A percentile compares a stretch with the other conserved stretches of the same genome.
Conservation (phyloP, 2,888 invertebrate genomes). For the Drosophila setosimentum region DNA sequence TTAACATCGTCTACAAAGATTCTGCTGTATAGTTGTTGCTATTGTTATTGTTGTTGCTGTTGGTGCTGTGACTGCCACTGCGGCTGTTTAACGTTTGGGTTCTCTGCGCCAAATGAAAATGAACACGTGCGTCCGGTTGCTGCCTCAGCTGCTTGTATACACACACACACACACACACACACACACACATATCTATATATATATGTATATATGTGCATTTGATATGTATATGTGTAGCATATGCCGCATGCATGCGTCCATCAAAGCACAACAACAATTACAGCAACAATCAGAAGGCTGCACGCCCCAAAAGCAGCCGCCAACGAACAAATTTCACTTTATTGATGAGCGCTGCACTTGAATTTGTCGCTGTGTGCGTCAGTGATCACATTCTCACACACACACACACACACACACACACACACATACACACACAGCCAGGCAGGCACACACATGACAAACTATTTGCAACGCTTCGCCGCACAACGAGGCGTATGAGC, state of each 20-base stretch:
- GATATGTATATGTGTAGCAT: conserved; percentile 38
- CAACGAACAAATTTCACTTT: conserved; percentile 68
- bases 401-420: conserved; percentile 2
- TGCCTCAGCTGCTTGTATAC: conserved; percentile 56
- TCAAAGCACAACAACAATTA: conserved; percentile 49
- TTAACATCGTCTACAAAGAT: conserved; percentile 64
- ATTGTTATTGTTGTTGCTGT: conserved; percentile 16
- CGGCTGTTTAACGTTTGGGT: conserved; percentile 76
- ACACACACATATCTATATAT: conserved; percentile 1
- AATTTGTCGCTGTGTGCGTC: conserved; percentile 58
- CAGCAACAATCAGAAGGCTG: conserved; percentile 46
- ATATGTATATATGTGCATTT: not conserved
- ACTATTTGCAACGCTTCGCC: conserved; percentile 71
- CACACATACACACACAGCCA: conserved; percentile 23
- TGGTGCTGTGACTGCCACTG: conserved; percentile 36
- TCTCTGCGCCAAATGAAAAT: conserved; percentile 82
- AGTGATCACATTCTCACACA: conserved; percentile 39
- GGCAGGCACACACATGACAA: conserved; percentile 34
- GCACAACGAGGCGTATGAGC: conserved; percentile 78
- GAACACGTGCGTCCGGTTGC: conserved; percentile 83
- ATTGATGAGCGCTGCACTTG: conserved; percentile 76
- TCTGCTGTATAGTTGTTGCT: conserved; percentile 43
- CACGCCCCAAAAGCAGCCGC: conserved; percentile 59
- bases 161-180: conserved; percentile 29
- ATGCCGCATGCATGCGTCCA: conserved; percentile 58